Evolutionary conservation across 2,888 invertebrate species (phyloP).

Genomic region (Auanema freiburgensis): DNA sequence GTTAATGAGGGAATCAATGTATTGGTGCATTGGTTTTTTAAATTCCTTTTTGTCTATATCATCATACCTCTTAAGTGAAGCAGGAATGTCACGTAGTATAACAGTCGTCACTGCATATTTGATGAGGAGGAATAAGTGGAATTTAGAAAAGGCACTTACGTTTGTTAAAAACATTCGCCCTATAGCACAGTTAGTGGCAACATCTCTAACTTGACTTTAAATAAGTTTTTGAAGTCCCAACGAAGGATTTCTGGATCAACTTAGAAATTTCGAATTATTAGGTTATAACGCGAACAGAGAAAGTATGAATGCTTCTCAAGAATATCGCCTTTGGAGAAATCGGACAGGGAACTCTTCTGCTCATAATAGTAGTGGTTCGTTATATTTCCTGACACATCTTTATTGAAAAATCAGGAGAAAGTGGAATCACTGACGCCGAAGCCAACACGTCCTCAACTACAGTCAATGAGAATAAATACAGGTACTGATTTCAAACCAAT

Average conservation of each 20-base stretch:
- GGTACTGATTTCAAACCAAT: not conserved
- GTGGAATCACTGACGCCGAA: slow-evolving; percentile 4
- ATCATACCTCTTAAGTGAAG: slow-evolving; percentile 38
- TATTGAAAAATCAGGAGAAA: not conserved
- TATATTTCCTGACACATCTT: slow-evolving; percentile 6
- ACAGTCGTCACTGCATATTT: slow-evolving; percentile 51
- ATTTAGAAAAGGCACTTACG: slow-evolving; percentile 37
- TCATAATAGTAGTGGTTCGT: slow-evolving; percentile 7
- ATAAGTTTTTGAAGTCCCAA: slow-evolving; percentile 29
- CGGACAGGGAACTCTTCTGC: slow-evolving; percentile 23
- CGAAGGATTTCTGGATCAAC: slow-evolving; percentile 33
- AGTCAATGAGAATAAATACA: slow-evolving; percentile 17
- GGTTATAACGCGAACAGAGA: slow-evolving; percentile 33
- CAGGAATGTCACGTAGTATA: slow-evolving; percentile 49
- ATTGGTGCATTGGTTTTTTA: slow-evolving; percentile 48
- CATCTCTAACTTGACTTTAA: not conserved
- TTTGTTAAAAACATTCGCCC: slow-evolving; percentile 41
- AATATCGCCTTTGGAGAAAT: slow-evolving; percentile 26
- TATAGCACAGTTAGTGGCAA: slow-evolving; percentile 31
- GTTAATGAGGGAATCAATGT: slow-evolving; percentile 35
- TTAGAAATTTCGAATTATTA: slow-evolving; percentile 35
- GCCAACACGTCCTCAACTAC: not conserved
- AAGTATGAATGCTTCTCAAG: slow-evolving; percentile 16
- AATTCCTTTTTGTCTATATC: not conserved
- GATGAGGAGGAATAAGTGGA: slow-evolving; percentile 45